Evolutionary conservation across 2,888 invertebrate genomes (phyloP), one percentile per base, ranked within the genome.

Genomic region (Drosophila anomalata): DNA sequence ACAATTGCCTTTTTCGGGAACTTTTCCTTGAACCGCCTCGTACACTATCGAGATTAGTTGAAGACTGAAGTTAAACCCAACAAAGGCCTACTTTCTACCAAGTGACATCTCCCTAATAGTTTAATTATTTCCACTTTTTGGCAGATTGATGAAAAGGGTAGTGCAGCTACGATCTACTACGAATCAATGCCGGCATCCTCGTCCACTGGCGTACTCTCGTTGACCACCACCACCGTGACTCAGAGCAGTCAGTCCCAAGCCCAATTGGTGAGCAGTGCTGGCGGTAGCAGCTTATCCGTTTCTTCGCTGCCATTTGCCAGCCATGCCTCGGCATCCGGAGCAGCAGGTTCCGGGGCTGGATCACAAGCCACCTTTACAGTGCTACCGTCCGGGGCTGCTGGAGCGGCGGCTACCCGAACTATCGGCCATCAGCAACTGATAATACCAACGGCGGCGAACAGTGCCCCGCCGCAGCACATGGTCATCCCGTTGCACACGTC

Each of bases 141-240:
- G 6, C 26, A 70, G 69, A 70, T 70, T 9, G 69, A 70, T 26
- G 69, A 70, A 2, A 70, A 70, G 46, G 90, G 90, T 31, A 89
- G 90, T 39, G 90, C 92, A 0, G 91, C 92, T 1, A 91, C 92
- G 0, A 91, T 92, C 29, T 92, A 91, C 66, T 92, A 92, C 66
- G 92, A 92, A 72, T 91, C 91, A 0, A 90, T 91, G 60, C 91
- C 91, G 2, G 90, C 90, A 2, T 85, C 89, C 42, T 89, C 91
- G 0, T 90, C 90, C 0, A 91, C 91, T 0, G 91, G 91, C 3
- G 91, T 91, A 0, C 77, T 91, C 1, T 91, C 91, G 0, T 67
- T 92, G n/a, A 90, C 91, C 29, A 92, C 91, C 3, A 90, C 91
- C 8, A 91, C 91, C 0, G 87, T 89, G 14, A 89, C 91, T 6